phyloP scores from a whole-genome alignment of 1,140 invertebrate species.

The Sesamia nonagrioides region DNA sequence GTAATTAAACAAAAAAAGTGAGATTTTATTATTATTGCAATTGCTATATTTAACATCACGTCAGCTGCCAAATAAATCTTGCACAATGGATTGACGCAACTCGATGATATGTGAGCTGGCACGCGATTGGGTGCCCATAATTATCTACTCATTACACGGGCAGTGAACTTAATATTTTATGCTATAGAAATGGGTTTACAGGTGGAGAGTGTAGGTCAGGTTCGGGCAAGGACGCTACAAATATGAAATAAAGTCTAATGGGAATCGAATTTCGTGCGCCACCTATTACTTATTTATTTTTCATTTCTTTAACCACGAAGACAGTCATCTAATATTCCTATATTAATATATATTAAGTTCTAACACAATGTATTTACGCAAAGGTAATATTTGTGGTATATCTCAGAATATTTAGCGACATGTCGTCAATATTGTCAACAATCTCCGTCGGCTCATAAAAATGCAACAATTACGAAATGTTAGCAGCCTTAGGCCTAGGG shows the following conservation, averaged over 20 bases:
- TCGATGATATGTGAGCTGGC: constrained; percentile 12
- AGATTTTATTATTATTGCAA: too few relatives aligned
- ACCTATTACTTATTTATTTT: not conserved
- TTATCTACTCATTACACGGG: not conserved
- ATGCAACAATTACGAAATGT: not conserved
- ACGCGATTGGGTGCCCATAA: constrained; percentile 39
- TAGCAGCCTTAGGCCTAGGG: not conserved
- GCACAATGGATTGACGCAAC: constrained; percentile 44
- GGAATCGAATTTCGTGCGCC: not conserved
- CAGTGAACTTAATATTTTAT: constrained; percentile 37
- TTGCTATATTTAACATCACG: constrained; percentile 35
- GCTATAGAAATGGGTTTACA: constrained; percentile 3
- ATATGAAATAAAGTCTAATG: constrained; percentile 11
- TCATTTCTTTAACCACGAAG: not conserved
- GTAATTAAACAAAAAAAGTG: too few relatives aligned
- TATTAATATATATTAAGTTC: not conserved
- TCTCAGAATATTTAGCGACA: too few relatives aligned
- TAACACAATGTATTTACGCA: not conserved
- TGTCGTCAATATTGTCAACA: too few relatives aligned
- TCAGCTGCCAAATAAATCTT: constrained; percentile 46
- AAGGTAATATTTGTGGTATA: too few relatives aligned
- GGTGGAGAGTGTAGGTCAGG: constrained; percentile 24
- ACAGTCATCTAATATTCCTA: not conserved
- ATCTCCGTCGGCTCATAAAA: not conserved
- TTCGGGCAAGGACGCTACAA: not conserved